Evolutionary conservation across 2,888 invertebrate genomes (phyloP).

Genomic region (Drosophila differens): DNA sequence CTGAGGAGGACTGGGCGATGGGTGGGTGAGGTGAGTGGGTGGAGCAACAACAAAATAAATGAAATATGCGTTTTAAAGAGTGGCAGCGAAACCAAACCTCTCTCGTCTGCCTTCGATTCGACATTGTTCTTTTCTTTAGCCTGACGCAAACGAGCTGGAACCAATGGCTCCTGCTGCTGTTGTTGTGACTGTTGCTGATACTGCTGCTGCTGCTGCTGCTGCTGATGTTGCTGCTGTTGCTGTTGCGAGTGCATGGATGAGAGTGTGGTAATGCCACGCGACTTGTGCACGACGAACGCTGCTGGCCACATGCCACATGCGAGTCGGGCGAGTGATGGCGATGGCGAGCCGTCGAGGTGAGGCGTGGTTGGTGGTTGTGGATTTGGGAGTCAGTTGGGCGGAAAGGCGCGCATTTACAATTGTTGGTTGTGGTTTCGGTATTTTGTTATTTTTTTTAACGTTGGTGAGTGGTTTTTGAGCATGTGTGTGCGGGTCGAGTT

Average conservation of each 20-base stretch:
- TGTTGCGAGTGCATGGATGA: constrained; percentile 87
- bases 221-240: constrained; percentile 62
- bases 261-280: constrained; percentile 91
- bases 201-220: constrained; percentile 47
- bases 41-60: constrained; percentile 20
- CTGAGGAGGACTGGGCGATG: not conserved
- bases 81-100: constrained; percentile 85
- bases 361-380: constrained; percentile 18
- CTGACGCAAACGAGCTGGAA: constrained; percentile 87
- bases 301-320: constrained; percentile 32
- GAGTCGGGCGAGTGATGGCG: constrained; percentile 28
- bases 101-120: constrained; percentile 89
- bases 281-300: constrained; percentile 92
- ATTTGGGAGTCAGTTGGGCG: constrained; percentile 33
- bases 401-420: constrained; percentile 34
- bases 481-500: constrained; percentile 30
- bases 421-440: constrained; percentile 16
- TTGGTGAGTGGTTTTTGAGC: constrained; percentile 31
- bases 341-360: constrained; percentile 29
- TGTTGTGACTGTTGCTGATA: constrained; percentile 51
- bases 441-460: constrained; percentile 3
- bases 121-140: constrained; percentile 88
- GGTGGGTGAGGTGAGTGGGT: not conserved
- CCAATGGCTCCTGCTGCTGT: constrained; percentile 86
- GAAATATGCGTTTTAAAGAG: constrained; percentile 43